Conservation (phyloP, 2,113 vertebrate genomes). For the Aegotheles bennettii region DNA sequence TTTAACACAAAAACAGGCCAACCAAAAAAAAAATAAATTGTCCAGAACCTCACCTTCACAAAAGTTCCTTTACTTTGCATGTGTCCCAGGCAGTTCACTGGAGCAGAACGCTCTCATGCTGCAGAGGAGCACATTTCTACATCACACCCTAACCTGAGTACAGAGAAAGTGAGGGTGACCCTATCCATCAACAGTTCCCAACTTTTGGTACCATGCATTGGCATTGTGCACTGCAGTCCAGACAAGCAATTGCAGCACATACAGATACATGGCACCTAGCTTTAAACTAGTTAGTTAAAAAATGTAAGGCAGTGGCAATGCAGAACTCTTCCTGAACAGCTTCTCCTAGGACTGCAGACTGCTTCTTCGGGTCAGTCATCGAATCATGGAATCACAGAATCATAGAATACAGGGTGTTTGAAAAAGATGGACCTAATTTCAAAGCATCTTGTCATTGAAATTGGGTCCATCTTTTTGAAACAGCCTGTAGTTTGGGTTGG, state of each 20-base stretch:
- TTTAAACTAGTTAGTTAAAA: background rate
- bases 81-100: background rate
- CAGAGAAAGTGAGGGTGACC: background rate
- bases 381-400: background rate
- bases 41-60: background rate
- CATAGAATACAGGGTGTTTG: no score
- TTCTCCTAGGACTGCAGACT: background rate
- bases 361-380: background rate
- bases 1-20: background rate
- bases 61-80: background rate
- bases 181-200: background rate
- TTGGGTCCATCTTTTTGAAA: no score
- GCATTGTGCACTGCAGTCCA: background rate
- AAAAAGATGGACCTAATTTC: no score
- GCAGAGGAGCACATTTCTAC: background rate
- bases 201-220: background rate
- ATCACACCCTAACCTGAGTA: background rate
- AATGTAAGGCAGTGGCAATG: background rate
- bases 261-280: background rate
- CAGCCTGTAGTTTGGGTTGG: background rate
- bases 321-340: accelerated
- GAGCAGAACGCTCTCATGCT: background rate
- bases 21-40: background rate
- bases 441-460: no score
- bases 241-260: background rate